Evolutionary conservation across 2,113 vertebrate genomes (phyloP).

Genomic region (Cepphus grylle): DNA sequence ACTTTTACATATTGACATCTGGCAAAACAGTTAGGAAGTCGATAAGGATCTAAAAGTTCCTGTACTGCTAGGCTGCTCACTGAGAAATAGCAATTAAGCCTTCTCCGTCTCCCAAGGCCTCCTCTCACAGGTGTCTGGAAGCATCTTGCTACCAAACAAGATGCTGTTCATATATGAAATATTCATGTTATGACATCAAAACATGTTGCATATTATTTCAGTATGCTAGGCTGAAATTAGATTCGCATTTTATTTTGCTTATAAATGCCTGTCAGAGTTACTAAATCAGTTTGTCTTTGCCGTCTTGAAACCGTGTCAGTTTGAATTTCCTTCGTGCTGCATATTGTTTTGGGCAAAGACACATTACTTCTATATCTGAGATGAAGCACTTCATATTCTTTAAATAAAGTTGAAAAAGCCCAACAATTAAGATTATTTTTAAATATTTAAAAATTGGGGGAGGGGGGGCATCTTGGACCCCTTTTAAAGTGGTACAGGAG

Average conservation of each 20-base stretch:
- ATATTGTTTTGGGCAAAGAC: slow-evolving; percentile 31
- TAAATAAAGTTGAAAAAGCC: background rate
- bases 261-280: slow-evolving; percentile 54
- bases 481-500: background rate
- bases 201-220: slow-evolving; percentile 15
- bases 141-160: background rate
- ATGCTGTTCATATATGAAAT: slow-evolving; percentile 48
- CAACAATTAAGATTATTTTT: background rate
- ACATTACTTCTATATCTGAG: background rate
- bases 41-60: background rate
- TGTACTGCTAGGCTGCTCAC: background rate
- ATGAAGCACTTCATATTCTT: background rate
- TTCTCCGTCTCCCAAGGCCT: background rate
- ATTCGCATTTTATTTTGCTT: slow-evolving; percentile 60
- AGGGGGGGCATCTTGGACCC: background rate
- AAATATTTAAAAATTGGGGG: background rate
- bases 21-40: slow-evolving; percentile 23
- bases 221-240: slow-evolving; percentile 40
- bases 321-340: slow-evolving; percentile 35
- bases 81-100: background rate
- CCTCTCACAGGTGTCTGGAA: background rate
- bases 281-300: slow-evolving; percentile 56
- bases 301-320: slow-evolving; percentile 3
- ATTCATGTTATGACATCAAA: slow-evolving; percentile 52
- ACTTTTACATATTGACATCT: background rate